Base-by-base conservation (phyloP, 2,888 invertebrate species). In the Scaptomyza flava region DNA sequence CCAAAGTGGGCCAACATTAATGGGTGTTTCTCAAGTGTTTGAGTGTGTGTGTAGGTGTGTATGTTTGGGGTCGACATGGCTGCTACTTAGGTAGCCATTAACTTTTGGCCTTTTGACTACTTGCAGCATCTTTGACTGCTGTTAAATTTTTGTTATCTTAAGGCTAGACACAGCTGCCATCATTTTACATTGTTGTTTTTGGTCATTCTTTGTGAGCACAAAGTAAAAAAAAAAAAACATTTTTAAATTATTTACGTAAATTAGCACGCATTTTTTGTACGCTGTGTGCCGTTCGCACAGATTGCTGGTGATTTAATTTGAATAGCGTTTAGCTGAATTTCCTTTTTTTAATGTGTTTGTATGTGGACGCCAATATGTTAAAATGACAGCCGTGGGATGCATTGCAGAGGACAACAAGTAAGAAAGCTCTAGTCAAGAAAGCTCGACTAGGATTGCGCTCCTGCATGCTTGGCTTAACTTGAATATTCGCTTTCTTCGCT, bases 181-280 rank as follows among this genome's bases (percentile, higher is more conserved):
- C 74, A 77, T 63, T 72, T 50, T 61, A 48, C 57, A 51, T 47
- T 71, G 62, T 46, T 67, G 56, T 43, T 30, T 68, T 46, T 50
- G n/a, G 33, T 34, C 51, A 61, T 65, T 54, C 17, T 41, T 45
- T 3, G 6, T 12, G 12, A 7, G 14, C n/a, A n/a, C n/a, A n/a
- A n/a, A n/a, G n/a, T n/a, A n/a, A 0, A 7, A 46, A 23, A 33
- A 14, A 42, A 8, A 17, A 36, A 52, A 17, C 36, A 48, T 67
- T 76, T 78, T 72, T 74, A 80, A 84, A 84, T 84, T 85, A 85
- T 87, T 85, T 87, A 87, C 87, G 87, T 87, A 85, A 85, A 87
- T 85, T 87, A 81, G 71, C 60, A 38, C 67, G 50, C 77, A 80
- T 75, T 77, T 71, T 61, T 64, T 12, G 12, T 12, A 27, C 34